These are phyloP conservation scores for Pyrgus malvae DNA, from an alignment of 2,888 invertebrate genomes.

Conservation along the genomic window DNA sequence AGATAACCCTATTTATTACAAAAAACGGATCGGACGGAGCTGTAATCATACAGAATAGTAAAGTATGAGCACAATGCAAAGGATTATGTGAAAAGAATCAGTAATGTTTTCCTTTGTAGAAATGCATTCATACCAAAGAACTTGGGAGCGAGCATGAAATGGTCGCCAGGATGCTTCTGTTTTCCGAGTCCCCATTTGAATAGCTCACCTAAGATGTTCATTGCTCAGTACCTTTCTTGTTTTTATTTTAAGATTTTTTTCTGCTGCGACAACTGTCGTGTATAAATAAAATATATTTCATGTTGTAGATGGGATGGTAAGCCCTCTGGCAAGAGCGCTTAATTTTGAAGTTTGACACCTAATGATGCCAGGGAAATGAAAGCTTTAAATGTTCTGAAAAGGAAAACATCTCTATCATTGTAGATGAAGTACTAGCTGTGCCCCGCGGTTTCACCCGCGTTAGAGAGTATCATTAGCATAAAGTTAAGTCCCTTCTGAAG, in stretches of 20 bases:
- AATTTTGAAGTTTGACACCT: conserved; percentile 11
- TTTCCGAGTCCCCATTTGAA: conserved; percentile 14
- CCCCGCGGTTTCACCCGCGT: too few relatives aligned
- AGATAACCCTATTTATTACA: too few relatives aligned
- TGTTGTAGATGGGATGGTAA: too few relatives aligned
- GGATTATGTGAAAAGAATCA: too few relatives aligned
- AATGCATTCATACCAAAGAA: neutral
- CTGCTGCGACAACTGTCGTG: neutral
- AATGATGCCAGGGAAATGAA: neutral
- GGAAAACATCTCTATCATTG: neutral
- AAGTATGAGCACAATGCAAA: too few relatives aligned
- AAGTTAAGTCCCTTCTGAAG: too few relatives aligned
- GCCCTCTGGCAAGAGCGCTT: neutral
- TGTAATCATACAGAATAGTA: too few relatives aligned
- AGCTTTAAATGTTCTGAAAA: neutral
- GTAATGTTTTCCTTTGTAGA: neutral
- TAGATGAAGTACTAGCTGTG: too few relatives aligned
- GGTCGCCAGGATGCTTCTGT: conserved; percentile 2
- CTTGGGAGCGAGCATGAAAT: neutral
- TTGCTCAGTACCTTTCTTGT: neutral
- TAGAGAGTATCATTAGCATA: too few relatives aligned
- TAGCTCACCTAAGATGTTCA: conserved; percentile 3
- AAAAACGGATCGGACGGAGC: too few relatives aligned
- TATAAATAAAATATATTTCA: conserved; percentile 1
- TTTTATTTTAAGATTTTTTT: conserved; percentile 4